Evolutionary conservation across 2,113 vertebrate genomes (phyloP), one percentile per base, ranked within the genome.

Genomic region (Perca fluviatilis): DNA sequence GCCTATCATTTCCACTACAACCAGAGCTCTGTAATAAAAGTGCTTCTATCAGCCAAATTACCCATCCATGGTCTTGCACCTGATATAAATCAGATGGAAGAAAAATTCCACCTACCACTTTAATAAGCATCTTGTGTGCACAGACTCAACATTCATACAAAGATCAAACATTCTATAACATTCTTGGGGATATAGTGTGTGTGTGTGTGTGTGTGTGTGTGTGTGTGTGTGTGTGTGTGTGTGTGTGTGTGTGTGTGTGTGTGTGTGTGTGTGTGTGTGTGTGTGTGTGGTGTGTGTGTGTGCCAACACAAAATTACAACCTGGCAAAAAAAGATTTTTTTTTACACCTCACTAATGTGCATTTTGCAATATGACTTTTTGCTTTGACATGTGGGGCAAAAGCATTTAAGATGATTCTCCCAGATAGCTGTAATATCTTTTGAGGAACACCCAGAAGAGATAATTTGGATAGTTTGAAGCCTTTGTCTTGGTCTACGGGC

Each of bases 31-130:
- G 84, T 93, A 95, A 95, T 95, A 94, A 95, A 94, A 92, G 83
- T 80, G 69, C 89, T 83, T 89, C 75, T 61, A 91, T 92, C 89
- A 85, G 90, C 72, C 80, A 95, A 94, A 94, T 93, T 86, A 88
- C 89, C 88, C 88, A 89, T 84, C 88, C 90, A 87, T 78, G 83
- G 84, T 76, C 69, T 85, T 91, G 70, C 88, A 92, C 86, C 87
- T 93, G 93, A 94, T 93, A 90, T 93, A 93, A 94, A 94, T 95
- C 93, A 94, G 87, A 92, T 88, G 90, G 77, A 76, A 64, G 84
- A 92, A 93, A 94, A 93, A 93, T 93, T 92, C 90, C 90, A 81
- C 73, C 85, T 83, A 30, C 19, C 49, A 68, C 90, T 85, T 77
- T 95, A 95, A 95, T 95, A 93, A 95, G 88, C 84, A 93, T 94